phyloP scores from a whole-genome alignment of 2,888 invertebrate species.

The Lissonota sp. region DNA sequence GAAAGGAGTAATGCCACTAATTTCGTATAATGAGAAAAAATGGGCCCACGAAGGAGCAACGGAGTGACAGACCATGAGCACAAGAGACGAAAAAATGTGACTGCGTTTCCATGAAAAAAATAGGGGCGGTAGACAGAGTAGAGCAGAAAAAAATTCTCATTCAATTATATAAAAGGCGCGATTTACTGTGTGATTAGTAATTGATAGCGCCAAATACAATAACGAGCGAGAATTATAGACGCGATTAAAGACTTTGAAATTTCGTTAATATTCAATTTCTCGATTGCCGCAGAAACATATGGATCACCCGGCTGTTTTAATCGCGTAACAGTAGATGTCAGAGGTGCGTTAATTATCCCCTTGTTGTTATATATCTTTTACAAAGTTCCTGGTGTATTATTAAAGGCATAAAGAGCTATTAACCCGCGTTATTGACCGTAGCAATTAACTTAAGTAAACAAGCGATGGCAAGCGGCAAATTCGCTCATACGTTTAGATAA shows the following conservation, averaged over 20 bases:
- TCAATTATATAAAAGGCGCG: no score
- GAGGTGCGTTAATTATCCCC: not conserved
- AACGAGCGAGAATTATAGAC: slow-evolving; percentile 5
- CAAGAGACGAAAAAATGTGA: no score
- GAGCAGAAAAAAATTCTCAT: no score
- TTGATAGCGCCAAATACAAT: no score
- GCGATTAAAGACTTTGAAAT: slow-evolving; percentile 19
- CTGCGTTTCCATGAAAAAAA: no score
- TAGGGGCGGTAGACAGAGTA: no score
- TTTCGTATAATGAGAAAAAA: no score
- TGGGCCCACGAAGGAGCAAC: no score
- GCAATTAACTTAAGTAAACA: not conserved
- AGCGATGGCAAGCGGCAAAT: not conserved
- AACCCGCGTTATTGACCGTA: not conserved
- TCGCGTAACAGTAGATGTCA: slow-evolving; percentile 3
- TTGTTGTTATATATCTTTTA: not conserved
- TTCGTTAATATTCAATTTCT: not conserved
- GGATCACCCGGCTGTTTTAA: slow-evolving; percentile 5
- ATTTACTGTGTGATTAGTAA: no score
- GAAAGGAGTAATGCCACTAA: no score
- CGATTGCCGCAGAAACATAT: slow-evolving; percentile 11
- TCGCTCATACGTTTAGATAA: not conserved
- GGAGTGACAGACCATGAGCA: no score
- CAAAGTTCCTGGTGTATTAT: slow-evolving; percentile 15
- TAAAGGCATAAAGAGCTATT: slow-evolving; percentile 6